A percentile compares a stretch with the other conserved stretches of the same genome.
These are phyloP conservation scores for Sciurus niger DNA, from an alignment of 2,113 vertebrate species.

Conservation along the genomic window DNA sequence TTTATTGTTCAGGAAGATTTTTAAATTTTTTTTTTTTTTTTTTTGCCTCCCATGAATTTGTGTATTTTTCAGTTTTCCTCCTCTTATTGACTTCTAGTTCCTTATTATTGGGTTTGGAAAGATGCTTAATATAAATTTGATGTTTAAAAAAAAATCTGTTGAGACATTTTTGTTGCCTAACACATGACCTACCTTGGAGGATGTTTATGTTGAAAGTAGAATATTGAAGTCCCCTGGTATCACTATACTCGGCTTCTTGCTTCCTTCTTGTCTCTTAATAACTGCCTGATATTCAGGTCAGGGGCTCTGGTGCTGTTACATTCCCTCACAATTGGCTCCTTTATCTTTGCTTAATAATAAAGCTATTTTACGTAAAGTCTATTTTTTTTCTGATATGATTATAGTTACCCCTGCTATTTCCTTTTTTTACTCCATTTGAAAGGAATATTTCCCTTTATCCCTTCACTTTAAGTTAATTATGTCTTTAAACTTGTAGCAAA, in stretches of 20 bases:
- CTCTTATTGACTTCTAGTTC: neutral
- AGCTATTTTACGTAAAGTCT: neutral
- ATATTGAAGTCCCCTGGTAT: neutral
- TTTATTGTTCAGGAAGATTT: neutral
- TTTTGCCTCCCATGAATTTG: neutral
- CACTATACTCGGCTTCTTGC: neutral
- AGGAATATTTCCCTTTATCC: neutral
- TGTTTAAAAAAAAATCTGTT: neutral
- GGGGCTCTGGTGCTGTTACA: neutral
- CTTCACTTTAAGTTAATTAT: neutral
- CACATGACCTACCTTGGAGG: no score
- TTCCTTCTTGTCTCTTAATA: neutral
- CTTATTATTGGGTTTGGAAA: neutral
- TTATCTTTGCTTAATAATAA: neutral
- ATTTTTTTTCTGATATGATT: neutral
- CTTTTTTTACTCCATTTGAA: neutral
- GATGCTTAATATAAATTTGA: neutral
- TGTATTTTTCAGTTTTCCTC: neutral
- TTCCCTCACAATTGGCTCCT: neutral
- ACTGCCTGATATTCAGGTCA: neutral
- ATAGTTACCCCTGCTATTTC: neutral
- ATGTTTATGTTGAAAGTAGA: neutral
- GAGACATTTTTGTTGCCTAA: neutral
- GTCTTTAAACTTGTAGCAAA: neutral
- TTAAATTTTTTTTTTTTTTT: neutral